Evolutionary conservation across 2,888 invertebrate species (phyloP).

Genomic region (Clunio marinus): DNA sequence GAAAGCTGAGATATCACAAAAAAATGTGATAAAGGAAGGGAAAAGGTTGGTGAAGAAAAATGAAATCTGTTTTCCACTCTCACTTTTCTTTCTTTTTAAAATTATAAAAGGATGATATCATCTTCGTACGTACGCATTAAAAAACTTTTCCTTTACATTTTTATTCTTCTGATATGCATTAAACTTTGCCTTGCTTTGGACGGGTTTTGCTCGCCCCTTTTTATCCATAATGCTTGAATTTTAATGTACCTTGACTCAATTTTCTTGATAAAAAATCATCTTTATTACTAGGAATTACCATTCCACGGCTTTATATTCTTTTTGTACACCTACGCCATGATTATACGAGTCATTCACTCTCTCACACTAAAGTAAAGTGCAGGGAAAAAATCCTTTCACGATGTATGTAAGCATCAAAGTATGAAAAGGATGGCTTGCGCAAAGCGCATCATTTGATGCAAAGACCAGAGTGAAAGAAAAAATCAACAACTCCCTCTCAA

Average conservation of each 20-base stretch:
- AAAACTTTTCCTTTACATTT: neutral
- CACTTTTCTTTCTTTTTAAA: neutral
- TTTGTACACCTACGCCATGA: too few relatives aligned
- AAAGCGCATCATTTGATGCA: neutral
- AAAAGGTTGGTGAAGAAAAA: neutral
- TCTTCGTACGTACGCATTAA: neutral
- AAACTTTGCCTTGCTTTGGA: neutral
- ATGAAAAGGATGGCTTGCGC: neutral
- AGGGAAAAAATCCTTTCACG: neutral
- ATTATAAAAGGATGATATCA: constrained; percentile 2
- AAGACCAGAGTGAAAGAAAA: neutral
- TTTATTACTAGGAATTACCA: constrained; percentile 1
- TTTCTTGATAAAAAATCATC: constrained; percentile 12
- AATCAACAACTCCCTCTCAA: neutral
- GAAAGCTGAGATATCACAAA: neutral
- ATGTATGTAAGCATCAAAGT: too few relatives aligned
- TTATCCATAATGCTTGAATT: constrained; percentile 6
- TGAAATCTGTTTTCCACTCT: neutral
- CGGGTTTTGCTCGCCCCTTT: neutral
- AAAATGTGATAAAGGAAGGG: neutral
- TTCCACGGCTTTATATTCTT: too few relatives aligned
- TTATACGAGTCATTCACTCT: neutral
- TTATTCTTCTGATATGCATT: neutral
- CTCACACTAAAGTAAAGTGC: too few relatives aligned
- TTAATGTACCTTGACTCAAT: constrained; percentile 17